Conservation (phyloP, 2,113 vertebrate genomes). For the Eurypyga helias region DNA sequence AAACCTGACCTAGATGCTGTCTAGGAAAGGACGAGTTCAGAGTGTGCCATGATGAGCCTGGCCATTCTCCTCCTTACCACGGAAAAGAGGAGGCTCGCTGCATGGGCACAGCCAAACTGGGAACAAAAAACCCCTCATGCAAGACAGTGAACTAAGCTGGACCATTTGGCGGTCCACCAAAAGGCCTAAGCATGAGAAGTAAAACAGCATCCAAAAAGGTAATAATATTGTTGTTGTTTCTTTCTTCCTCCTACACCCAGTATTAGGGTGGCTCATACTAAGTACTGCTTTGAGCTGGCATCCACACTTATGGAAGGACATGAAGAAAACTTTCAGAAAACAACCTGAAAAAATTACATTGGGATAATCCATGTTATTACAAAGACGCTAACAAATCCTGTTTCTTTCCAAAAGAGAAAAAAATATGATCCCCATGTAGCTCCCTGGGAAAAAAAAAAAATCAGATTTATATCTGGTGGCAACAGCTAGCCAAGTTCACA, state of each 20-base stretch:
- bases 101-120: background rate
- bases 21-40: background rate
- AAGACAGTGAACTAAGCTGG: background rate
- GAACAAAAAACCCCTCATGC: background rate
- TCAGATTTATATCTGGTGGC: background rate
- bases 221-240: background rate
- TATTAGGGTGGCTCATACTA: background rate
- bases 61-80: background rate
- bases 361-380: background rate
- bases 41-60: rapidly evolving
- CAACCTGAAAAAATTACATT: background rate
- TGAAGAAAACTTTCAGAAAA: background rate
- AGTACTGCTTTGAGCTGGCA: background rate
- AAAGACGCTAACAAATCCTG: background rate
- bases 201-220: background rate
- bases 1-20: background rate
- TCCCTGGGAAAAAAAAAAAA: background rate
- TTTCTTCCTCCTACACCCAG: background rate
- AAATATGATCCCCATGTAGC: background rate
- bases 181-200: background rate
- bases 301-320: background rate
- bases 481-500: background rate
- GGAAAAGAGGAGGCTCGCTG: background rate
- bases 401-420: background rate
- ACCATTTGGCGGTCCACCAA: background rate